phyloP scores from a whole-genome alignment of 2,797 vertebrate genomes.

The Malacoctenus gilli region DNA sequence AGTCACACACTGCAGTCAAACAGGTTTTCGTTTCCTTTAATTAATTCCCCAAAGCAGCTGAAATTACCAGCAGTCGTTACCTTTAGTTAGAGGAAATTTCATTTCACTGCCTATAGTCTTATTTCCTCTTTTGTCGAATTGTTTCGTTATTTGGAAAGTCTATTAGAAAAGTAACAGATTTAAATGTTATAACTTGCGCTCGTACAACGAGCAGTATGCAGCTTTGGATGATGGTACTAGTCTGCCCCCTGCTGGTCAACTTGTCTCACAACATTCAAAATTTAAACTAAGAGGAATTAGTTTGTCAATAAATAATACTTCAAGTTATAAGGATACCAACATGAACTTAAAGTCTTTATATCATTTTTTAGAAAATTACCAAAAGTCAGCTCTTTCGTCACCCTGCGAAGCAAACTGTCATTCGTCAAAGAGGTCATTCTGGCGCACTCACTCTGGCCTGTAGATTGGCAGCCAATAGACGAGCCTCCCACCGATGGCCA shows the following conservation, averaged over 20 bases:
- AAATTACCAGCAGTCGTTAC: conserved; percentile 1
- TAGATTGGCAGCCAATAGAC: conserved; percentile 97
- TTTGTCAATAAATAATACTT: neutral
- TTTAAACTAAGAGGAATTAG: neutral
- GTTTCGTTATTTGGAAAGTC: conserved; percentile 14
- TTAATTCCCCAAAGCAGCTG: conserved; percentile 1
- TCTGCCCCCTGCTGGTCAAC: conserved; percentile 64
- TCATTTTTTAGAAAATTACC: too few species aligned
- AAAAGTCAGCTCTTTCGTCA: neutral
- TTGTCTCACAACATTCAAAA: neutral
- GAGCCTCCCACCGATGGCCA: conserved; percentile 90
- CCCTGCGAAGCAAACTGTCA: neutral
- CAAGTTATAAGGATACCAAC: too few species aligned
- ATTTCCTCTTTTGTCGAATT: neutral
- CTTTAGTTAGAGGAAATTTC: too few species aligned
- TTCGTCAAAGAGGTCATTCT: neutral
- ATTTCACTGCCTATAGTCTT: too few species aligned
- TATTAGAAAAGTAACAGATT: conserved; percentile 3
- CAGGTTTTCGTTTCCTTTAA: neutral
- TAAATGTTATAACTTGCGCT: neutral
- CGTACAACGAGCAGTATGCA: neutral
- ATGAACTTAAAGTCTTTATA: too few species aligned
- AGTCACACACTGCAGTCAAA: neutral
- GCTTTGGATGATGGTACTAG: conserved; percentile 28
- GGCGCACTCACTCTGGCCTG: conserved; percentile 91